phyloP scores from a whole-genome alignment of 1,140 invertebrate genomes.

The Anagrus nilaparvatae region DNA sequence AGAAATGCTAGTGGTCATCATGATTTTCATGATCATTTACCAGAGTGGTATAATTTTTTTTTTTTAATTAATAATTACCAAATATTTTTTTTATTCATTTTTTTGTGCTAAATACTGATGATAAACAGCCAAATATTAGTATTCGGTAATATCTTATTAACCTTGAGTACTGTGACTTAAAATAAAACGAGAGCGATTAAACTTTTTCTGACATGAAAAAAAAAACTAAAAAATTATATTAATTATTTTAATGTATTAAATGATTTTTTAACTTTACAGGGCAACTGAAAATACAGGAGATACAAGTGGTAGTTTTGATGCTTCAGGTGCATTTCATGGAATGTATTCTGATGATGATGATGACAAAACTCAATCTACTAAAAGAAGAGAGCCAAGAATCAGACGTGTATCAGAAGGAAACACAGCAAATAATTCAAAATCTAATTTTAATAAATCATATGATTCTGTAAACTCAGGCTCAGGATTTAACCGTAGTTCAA shows the following conservation, averaged over 20 bases:
- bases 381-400: slow-evolving; percentile 22
- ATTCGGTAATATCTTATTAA: slow-evolving; percentile 14
- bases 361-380: slow-evolving; percentile 26
- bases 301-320: slow-evolving; percentile 76
- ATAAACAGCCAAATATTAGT: slow-evolving; percentile 19
- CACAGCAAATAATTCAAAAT: slow-evolving; percentile 12
- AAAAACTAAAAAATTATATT: neutral
- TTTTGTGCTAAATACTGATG: slow-evolving; percentile 16
- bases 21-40: slow-evolving; percentile 53
- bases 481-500: too few species aligned
- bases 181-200: slow-evolving; percentile 15
- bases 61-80: neutral
- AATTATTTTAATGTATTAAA: neutral
- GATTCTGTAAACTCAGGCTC: too few species aligned
- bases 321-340: slow-evolving; percentile 69
- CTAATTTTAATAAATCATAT: too few species aligned
- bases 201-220: slow-evolving; percentile 8
- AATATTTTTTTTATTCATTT: neutral
- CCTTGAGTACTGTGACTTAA: slow-evolving; percentile 20
- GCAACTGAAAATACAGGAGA: slow-evolving; percentile 65
- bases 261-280: slow-evolving; percentile 25
- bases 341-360: slow-evolving; percentile 51
- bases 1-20: slow-evolving; percentile 39
- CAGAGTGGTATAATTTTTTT: slow-evolving; percentile 50
- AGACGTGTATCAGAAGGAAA: slow-evolving; percentile 36